These are phyloP conservation scores for Battus philenor DNA, from an alignment of 1,140 invertebrate species.

Conservation along the genomic window DNA sequence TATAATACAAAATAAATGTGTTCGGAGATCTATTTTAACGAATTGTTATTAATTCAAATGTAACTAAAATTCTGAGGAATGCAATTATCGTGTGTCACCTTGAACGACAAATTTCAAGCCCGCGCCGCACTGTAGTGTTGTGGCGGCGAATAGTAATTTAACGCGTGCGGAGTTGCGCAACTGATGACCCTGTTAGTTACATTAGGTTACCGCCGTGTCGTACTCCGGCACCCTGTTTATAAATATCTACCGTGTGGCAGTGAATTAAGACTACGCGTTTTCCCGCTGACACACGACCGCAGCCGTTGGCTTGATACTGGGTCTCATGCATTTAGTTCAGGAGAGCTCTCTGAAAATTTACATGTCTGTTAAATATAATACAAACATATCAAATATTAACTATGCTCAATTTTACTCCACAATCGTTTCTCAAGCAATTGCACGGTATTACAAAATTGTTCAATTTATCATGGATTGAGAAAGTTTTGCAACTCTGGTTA, in stretches of 20 bases:
- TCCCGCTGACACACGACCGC: conserved; percentile 1
- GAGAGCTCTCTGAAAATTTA: too few species aligned
- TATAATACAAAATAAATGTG: too few species aligned
- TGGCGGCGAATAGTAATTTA: conserved; percentile 6
- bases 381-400: too few species aligned
- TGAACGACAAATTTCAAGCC: not conserved
- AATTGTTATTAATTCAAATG: too few species aligned
- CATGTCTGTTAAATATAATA: too few species aligned
- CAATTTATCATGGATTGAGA: too few species aligned
- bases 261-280: conserved; percentile 7
- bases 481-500: too few species aligned
- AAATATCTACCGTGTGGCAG: conserved; percentile 3
- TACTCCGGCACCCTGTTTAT: not conserved
- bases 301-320: not conserved
- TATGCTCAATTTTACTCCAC: too few species aligned
- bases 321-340: conserved; percentile 2
- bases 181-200: conserved; percentile 18
- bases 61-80: conserved; percentile 1
- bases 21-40: too few species aligned
- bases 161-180: conserved; percentile 7
- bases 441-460: too few species aligned
- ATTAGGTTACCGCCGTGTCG: not conserved
- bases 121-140: not conserved
- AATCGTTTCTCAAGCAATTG: too few species aligned
- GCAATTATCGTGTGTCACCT: not conserved